Evolutionary conservation across 2,113 vertebrate species (phyloP).

Genomic region (Erpornis zantholeuca): DNA sequence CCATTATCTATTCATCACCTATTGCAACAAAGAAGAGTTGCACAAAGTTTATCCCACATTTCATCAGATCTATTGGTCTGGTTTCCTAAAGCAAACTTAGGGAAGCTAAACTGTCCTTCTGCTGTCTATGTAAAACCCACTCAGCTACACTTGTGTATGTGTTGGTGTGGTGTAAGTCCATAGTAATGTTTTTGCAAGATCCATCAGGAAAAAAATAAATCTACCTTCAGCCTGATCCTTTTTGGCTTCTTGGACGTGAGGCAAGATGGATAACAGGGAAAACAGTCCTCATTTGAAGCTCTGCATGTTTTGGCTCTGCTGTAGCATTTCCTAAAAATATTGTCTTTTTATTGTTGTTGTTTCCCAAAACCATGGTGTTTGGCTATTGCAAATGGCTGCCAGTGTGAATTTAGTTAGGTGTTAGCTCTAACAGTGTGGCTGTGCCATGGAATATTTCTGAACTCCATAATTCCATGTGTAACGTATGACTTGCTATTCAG

Average conservation of each 20-base stretch:
- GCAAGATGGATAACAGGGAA: not conserved
- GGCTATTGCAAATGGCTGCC: not conserved
- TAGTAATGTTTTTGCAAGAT: not conserved
- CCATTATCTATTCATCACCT: slow-evolving; percentile 25
- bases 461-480: not conserved
- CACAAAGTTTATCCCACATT: not conserved
- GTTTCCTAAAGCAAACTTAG: not conserved
- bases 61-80: not conserved
- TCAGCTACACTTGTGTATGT: accelerated
- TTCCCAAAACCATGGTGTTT: not conserved
- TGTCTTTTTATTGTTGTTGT: not conserved
- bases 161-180: not conserved
- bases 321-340: not conserved
- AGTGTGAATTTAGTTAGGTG: not conserved
- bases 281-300: not conserved
- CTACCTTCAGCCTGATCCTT: not conserved
- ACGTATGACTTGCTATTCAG: not conserved
- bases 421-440: not conserved
- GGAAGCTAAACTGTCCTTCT: not conserved
- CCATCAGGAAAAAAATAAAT: not conserved
- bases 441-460: not conserved
- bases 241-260: not conserved
- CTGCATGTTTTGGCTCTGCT: not conserved
- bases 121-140: not conserved
- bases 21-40: not conserved